phyloP scores from a whole-genome alignment of 1,140 invertebrate species.

The Delia radicum region DNA sequence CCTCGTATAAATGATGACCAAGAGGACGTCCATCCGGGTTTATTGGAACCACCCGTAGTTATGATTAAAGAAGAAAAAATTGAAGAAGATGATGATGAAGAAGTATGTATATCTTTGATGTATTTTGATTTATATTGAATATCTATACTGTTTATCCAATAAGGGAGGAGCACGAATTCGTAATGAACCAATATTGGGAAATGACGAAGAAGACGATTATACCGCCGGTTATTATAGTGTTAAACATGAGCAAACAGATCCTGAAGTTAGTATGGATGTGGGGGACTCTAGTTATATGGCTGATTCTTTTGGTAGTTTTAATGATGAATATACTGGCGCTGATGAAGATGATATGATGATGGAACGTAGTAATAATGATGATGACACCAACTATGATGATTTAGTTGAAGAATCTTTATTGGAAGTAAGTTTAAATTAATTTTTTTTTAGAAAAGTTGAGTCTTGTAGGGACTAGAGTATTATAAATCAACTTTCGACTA shows the following conservation, averaged over 20 bases:
- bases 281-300: constrained; percentile 36
- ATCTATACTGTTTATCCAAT: neutral
- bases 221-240: constrained; percentile 10
- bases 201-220: constrained; percentile 21
- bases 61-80: constrained; percentile 42
- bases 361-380: constrained; percentile 16
- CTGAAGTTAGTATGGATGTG: constrained; percentile 29
- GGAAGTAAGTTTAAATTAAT: constrained; percentile 39
- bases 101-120: neutral
- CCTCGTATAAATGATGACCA: neutral
- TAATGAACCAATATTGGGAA: neutral
- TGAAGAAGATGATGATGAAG: constrained; percentile 6
- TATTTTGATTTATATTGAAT: neutral
- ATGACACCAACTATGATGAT: constrained; percentile 45
- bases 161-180: neutral
- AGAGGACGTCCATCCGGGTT: constrained; percentile 42
- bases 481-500: too few relatives aligned
- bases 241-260: constrained; percentile 1
- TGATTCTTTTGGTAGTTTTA: constrained; percentile 38
- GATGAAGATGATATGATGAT: constrained; percentile 33
- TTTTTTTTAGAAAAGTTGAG: too few relatives aligned
- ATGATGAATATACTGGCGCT: constrained; percentile 19
- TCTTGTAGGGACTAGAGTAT: too few relatives aligned
- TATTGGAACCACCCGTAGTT: constrained; percentile 50
- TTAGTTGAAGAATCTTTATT: constrained; percentile 50